Base-by-base conservation (phyloP, 2,888 invertebrate genomes). In the Teleogryllus oceanicus region DNA sequence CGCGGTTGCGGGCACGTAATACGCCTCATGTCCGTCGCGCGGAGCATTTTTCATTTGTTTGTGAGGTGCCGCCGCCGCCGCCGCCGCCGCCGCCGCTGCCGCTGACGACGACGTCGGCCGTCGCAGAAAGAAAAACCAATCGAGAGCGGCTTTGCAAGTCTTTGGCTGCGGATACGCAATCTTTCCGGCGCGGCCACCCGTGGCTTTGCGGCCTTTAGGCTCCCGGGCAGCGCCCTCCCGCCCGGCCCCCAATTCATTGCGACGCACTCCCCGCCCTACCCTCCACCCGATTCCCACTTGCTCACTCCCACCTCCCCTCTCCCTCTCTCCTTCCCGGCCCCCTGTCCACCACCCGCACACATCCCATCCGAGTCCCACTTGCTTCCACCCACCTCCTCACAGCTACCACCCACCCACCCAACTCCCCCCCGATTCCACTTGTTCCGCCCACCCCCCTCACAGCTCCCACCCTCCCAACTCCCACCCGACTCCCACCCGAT, bases 41-140 rank as follows among this genome's bases (percentile, higher is more conserved):
- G 37, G 37, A 37, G 37, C 37, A 37, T 62, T 62, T n/a, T 62
- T 18, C 62, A 13, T 62, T n/a, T 62, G 62, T 62, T 13, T 62
- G 16, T 13, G 62, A 62, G 62, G 16, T 13, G 62, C n/a, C 13
- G 62, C 62, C 62, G 62, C 62, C 62, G n/a, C n/a, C n/a, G n/a
- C n/a, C n/a, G n/a, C n/a, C n/a, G n/a, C n/a, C n/a, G n/a, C n/a
- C n/a, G n/a, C n/a, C n/a, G n/a, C n/a, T n/a, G 62, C 62, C 62
- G 62, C 4, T 4, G 62, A 62, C 62, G 62, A 62, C 62, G 62
- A 62, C 62, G 62, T 62, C 62, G n/a, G 62, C 62, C 62, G 62
- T n/a, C n/a, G 62, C 62, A 62, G 62, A 62, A 62, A 62, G 62
- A 62, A 62, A 62, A 62, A 62, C 62, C 62, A 62, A 62, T 62